A percentile compares a stretch with the other conserved stretches of the same genome.
Conservation (phyloP, 1,140 invertebrate species). For the Drosophila fuyamai region DNA sequence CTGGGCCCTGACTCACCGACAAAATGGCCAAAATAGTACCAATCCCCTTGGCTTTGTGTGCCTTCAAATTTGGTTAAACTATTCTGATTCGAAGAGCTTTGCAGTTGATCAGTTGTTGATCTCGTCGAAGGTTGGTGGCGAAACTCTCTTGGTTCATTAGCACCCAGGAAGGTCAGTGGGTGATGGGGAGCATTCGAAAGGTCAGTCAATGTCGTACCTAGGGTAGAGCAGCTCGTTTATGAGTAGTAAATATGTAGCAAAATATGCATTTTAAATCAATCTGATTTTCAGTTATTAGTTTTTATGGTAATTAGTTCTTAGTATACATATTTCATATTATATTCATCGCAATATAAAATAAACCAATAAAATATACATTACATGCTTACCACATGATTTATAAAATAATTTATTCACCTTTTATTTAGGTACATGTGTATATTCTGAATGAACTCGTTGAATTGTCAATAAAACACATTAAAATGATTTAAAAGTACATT, state of each 20-base stretch:
- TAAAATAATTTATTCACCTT: background rate
- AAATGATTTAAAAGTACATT: background rate
- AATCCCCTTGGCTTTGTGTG: conserved; percentile 37
- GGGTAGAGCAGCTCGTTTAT: background rate
- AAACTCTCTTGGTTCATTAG: conserved; percentile 15
- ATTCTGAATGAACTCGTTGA: background rate
- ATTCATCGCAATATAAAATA: no score
- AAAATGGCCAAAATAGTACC: conserved; percentile 56
- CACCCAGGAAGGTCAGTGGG: conserved; percentile 21
- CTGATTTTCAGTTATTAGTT: no score
- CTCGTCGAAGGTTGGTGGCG: conserved; percentile 44
- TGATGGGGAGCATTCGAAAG: background rate
- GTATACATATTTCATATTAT: no score
- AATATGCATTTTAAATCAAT: background rate
- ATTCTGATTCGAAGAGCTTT: conserved; percentile 50
- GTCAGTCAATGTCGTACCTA: conserved; percentile 19
- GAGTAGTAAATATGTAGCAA: background rate
- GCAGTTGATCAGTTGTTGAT: conserved; percentile 41
- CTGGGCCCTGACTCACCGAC: conserved; percentile 46
- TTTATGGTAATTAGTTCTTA: no score
- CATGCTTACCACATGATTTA: background rate
- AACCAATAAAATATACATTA: no score
- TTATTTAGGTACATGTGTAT: background rate
- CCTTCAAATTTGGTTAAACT: conserved; percentile 40
- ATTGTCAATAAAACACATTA: background rate